Conservation (phyloP, 1,140 invertebrate species). For the Drosophila pseudoananassae region DNA sequence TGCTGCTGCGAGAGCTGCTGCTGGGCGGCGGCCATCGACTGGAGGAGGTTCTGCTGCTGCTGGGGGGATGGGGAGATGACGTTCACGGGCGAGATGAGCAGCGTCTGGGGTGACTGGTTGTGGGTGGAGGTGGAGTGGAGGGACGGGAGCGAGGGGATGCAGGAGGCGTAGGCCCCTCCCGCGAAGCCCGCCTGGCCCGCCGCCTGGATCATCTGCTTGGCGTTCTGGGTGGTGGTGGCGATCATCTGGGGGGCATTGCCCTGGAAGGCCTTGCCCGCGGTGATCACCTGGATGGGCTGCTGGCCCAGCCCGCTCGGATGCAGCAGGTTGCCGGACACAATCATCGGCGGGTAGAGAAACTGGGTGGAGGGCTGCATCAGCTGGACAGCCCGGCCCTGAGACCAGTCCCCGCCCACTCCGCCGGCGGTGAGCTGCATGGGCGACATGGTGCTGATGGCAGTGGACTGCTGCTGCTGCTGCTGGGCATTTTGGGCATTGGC, state of each 20-base stretch:
- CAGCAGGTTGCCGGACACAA: conserved; percentile 92
- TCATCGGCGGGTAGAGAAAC: conserved; percentile 90
- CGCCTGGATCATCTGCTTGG: conserved; percentile 86
- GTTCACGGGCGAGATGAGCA: conserved; percentile 90
- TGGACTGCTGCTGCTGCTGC: conserved; percentile 82
- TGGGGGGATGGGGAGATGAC: conserved; percentile 90
- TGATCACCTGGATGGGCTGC: conserved; percentile 90
- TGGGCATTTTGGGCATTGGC: conserved; percentile 45
- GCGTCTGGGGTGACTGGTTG: conserved; percentile 90
- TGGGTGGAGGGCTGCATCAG: conserved; percentile 94
- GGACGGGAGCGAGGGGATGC: conserved; percentile 86
- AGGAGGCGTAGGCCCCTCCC: conserved; percentile 85
- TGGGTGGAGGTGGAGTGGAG: conserved; percentile 87
- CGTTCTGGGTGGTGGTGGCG: conserved; percentile 88
- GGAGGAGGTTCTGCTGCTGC: conserved; percentile 77
- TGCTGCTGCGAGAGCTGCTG: conserved; percentile 63
- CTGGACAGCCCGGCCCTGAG: conserved; percentile 88
- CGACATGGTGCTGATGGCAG: conserved; percentile 84
- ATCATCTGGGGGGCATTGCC: conserved; percentile 91
- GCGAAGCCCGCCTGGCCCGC: conserved; percentile 85
- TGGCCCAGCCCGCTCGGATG: conserved; percentile 91
- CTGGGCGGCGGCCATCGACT: conserved; percentile 72
- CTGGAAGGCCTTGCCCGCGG: conserved; percentile 92
- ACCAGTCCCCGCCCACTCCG: conserved; percentile 86
- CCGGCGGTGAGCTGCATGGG: conserved; percentile 84